Evolutionary conservation across 2,888 invertebrate genomes (phyloP), one percentile per base, ranked within the genome.

Genomic region (Xestoiulus laeticollis): DNA sequence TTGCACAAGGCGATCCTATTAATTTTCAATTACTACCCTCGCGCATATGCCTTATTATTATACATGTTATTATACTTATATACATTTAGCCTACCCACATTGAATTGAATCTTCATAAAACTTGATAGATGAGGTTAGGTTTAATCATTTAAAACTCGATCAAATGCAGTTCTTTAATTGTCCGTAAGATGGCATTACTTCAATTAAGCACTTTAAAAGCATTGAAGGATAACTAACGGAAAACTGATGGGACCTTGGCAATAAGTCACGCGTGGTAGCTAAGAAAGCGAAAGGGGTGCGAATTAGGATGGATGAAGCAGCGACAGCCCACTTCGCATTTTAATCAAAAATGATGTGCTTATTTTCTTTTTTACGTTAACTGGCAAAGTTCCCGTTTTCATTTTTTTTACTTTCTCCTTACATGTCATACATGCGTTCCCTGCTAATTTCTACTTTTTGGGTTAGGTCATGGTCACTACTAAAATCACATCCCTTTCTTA

Each of bases 241-340:
- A 68, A 68, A 26, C 26, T 26, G 26, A 8, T 26, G 68, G 68
- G 68, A 68, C 68, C 68, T 68, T 68, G 68, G 68, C 10, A 68
- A 12, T 26, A 68, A 68, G 68, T 68, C 68, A 68, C 68, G 68
- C 68, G 68, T 68, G 68, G 68, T 68, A 68, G 68, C 68, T n/a
- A 26, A 68, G 68, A 68, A 68, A 68, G 26, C 14, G 26, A 68
- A 26, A 26, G 68, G 68, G 68, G 68, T 8, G 12, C 68, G 68
- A 26, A 68, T 12, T 26, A 12, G 78, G 30, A 12, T 78, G 78
- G 78, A 78, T 78, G 78, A 3, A 30, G 78, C 30, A 30, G 16
- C 78, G 78, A 78, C 78, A 32, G 3, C 78, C 78, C 78, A 78
- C 78, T 30, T 78, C 30, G 78, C 78, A 78, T 78, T 78, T 78